Base-by-base conservation (phyloP, 2,797 vertebrate species). In the Sphaeramia orbicularis region DNA sequence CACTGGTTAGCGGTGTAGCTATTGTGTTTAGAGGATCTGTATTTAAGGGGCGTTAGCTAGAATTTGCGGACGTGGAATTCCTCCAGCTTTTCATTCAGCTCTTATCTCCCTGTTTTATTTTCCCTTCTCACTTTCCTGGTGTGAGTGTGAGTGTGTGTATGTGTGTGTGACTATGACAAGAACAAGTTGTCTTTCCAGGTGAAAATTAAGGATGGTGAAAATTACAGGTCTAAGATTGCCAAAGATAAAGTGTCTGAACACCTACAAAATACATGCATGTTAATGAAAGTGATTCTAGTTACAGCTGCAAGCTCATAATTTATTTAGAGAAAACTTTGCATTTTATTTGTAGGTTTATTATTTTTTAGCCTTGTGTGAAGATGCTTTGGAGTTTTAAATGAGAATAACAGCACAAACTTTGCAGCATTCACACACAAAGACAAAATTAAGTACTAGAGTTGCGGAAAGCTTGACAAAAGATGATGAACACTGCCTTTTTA, bases 61-160 rank as follows among this genome's bases (percentile, higher is more conserved):
- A 40, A 37, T 37, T 74, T 59, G 42, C 65, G 1, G 12, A 61
- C 15, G 0, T 35, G 61, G 54, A 82, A 83, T 81, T 83, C 77
- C 67, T 65, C 50, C 56, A 72, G 53, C 78, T 71, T 85, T 87
- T 84, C 65, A 78, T 86, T 87, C 65, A 73, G 40, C 54, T 61
- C 63, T 76, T 84, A 77, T 86, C 76, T 56, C 38, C 76, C 45
- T 65, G 30, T 52, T 74, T 67, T 70, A 67, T 63, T 55, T 72
- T 54, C 45, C 63, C 68, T 49, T 86, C 83, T 81, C 68, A 74
- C 56, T 85, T 76, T 87, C 50, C 56, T 49, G 0, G 36, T 59
- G 6, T 60, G 24, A 55, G 41, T 19, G 18, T 48, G 54, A 44
- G 57, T 38, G 37, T 53, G 21, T 44, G 52, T 27, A 53, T n/a